Evolutionary conservation across 1,140 invertebrate species (phyloP), one percentile per base, ranked within the genome.

Genomic region (Camponotus floridanus): DNA sequence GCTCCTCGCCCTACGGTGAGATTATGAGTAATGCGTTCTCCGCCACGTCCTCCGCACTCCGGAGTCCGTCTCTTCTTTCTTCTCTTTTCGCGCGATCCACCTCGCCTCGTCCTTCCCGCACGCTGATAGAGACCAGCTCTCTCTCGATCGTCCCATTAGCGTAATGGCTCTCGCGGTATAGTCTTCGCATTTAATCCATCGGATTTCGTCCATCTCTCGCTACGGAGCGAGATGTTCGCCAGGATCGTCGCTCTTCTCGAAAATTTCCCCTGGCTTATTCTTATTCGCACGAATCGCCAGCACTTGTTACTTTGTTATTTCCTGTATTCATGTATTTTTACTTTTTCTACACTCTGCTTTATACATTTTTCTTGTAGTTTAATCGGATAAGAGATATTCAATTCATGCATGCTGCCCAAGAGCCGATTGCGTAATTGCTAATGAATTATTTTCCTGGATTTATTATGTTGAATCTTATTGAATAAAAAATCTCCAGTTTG

Each of bases 121-220:
- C 70, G 79, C 91, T 91, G 92, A 92, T 92, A 92, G 92, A 92
- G 91, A 88, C 90, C 90, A 87, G 87, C 89, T 86, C 86, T 90
- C 86, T 86, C 88, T 85, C 85, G 85, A 87, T 89, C 88, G 91
- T 89, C 90, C 92, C 92, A 93, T 93, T 93, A 93, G 91, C 92
- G 92, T 93, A 93, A 93, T 93, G 92, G 92, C 87, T 88, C 76
- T 84, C 67, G 87, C 86, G 42, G 88, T 92, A 91, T 91, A 92
- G 91, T 92, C 91, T 91, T 91, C 85, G 88, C 91, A 91, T 91
- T 91, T 92, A 91, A 87, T 86, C 76, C 89, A 85, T 74, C 83
- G 84, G 89, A 90, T 91, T 91, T 86, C 87, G 68, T 73, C 68
- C 83, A 33, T 88, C 76, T 89, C 88, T 79, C 45, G 33, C 26